phyloP scores from a whole-genome alignment of 64 coral and sea anemone genomes.

The Montipora foliosa region DNA sequence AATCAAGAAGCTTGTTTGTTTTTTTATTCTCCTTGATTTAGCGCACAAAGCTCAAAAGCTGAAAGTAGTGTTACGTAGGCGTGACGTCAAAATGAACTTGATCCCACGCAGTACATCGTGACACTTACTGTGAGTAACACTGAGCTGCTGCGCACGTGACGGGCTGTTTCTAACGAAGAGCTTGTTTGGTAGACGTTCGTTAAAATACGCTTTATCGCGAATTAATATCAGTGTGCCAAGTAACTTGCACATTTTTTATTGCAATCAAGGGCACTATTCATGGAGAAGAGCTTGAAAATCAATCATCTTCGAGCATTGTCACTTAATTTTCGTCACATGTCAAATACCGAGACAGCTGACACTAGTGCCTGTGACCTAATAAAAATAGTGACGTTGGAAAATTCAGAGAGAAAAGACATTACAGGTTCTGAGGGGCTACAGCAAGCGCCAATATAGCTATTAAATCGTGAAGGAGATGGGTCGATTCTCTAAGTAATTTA shows the following conservation, averaged over 20 bases:
- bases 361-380: not conserved
- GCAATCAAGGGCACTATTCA: not conserved
- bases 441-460: not conserved
- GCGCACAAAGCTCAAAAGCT: conserved; percentile 12
- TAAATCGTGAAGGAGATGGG: not conserved
- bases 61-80: conserved; percentile 6
- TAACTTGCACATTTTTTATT: conserved; percentile 15
- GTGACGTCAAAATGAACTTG: conserved; percentile 49
- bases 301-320: not conserved
- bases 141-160: not conserved
- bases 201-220: not conserved
- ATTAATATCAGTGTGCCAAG: conserved; percentile 1
- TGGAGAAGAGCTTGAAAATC: not conserved
- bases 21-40: conserved; percentile 26
- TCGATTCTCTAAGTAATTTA: no score
- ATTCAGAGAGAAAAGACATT: not conserved
- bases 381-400: not conserved
- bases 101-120: not conserved
- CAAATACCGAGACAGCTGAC: conserved; percentile 8
- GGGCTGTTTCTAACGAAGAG: not conserved
- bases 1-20: conserved; percentile 60
- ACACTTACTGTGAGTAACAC: not conserved
- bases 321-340: conserved; percentile 42
- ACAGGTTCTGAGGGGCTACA: not conserved
- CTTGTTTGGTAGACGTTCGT: not conserved